phyloP scores from a whole-genome alignment of 2,888 invertebrate genomes.

The Dicranocentrus wangi region DNA sequence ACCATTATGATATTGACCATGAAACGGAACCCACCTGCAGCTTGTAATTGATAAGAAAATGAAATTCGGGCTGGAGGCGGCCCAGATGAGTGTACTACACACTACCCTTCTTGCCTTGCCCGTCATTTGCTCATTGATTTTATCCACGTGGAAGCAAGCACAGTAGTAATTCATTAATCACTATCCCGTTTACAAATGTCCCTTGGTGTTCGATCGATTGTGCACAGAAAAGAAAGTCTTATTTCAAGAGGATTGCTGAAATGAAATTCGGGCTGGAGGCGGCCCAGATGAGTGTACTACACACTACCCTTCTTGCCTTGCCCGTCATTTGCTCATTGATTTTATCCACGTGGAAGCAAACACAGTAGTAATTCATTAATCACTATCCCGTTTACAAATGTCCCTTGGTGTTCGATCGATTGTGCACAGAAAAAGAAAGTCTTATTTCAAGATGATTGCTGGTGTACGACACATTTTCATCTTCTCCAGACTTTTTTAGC shows the following conservation, averaged over 20 bases:
- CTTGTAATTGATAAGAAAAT: too few species aligned
- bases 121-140: constrained; percentile 16
- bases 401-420: background rate
- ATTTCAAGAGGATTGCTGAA: background rate
- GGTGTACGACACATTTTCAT: too few species aligned
- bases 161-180: constrained; percentile 23
- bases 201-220: background rate
- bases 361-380: constrained; percentile 16
- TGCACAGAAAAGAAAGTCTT: background rate
- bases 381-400: background rate
- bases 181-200: constrained; percentile 21
- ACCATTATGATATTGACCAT: too few species aligned
- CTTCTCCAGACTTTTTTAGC: too few species aligned
- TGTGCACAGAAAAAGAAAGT: background rate
- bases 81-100: too few species aligned
- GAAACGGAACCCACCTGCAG: too few species aligned
- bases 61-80: too few species aligned
- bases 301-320: too few species aligned
- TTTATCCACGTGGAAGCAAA: background rate
- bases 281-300: too few species aligned
- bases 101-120: too few species aligned
- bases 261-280: too few species aligned
- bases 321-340: background rate
- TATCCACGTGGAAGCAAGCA: constrained; percentile 37
- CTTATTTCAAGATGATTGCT: background rate